Percentiles rank a stretch among this genome's conserved stretches.
These are phyloP conservation scores for Drosophila nigritarsus DNA, from an alignment of 2,888 invertebrate genomes.

Conservation along the genomic window DNA sequence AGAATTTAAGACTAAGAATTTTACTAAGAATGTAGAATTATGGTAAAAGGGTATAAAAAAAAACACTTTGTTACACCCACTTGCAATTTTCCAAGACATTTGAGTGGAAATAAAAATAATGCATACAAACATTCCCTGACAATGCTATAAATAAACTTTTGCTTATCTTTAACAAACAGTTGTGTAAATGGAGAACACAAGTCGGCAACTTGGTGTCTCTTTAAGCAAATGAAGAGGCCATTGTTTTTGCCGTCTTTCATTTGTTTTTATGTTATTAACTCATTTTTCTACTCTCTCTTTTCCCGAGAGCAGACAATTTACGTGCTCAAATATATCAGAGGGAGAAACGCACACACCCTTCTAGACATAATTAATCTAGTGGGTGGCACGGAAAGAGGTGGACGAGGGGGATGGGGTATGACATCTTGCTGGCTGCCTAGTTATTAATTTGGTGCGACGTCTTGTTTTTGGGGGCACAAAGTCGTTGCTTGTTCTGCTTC, in stretches of 20 bases:
- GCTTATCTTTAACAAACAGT: constrained; percentile 37
- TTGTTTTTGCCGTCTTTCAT: constrained; percentile 30
- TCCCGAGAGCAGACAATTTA: constrained; percentile 41
- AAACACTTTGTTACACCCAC: constrained; percentile 3
- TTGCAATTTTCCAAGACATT: constrained; percentile 11
- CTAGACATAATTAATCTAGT: constrained; percentile 60
- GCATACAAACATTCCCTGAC: neutral
- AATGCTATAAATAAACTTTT: constrained; percentile 26
- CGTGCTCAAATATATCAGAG: constrained; percentile 46
- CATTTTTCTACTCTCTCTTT: constrained; percentile 37
- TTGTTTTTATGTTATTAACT: constrained; percentile 65
- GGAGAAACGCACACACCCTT: constrained; percentile 2
- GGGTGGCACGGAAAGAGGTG: constrained; percentile 9
- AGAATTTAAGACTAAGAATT: no score
- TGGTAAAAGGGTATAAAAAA: no score
- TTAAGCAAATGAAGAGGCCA: constrained; percentile 44
- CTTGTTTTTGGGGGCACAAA: constrained; percentile 27
- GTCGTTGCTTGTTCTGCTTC: constrained; percentile 24
- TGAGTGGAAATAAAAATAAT: constrained; percentile 1
- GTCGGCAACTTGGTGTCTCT: constrained; percentile 25
- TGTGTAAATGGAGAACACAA: neutral
- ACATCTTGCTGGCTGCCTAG: constrained; percentile 49
- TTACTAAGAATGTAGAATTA: neutral
- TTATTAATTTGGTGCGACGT: constrained; percentile 57
- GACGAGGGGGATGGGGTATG: neutral